A percentile compares a stretch with the other conserved stretches of the same genome.
These are phyloP conservation scores for Myzus persicae DNA, from an alignment of 1,140 invertebrate species.

Conservation along the genomic window DNA sequence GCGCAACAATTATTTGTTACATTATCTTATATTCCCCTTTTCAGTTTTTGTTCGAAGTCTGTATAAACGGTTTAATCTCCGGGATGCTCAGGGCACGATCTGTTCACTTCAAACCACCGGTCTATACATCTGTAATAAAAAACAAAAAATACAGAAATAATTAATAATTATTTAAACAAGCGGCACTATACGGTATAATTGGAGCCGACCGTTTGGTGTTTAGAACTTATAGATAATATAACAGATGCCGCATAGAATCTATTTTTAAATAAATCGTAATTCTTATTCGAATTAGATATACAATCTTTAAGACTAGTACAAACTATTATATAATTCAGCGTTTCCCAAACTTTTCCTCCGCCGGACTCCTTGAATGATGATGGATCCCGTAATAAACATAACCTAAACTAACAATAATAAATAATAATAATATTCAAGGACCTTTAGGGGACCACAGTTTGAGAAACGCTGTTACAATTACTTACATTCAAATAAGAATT, in stretches of 20 bases:
- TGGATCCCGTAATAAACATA: too few relatives aligned
- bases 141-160: constrained; percentile 61
- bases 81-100: constrained; percentile 95
- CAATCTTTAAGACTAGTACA: not conserved
- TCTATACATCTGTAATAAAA: constrained; percentile 91
- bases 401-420: too few relatives aligned
- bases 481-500: not conserved
- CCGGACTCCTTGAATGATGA: too few relatives aligned
- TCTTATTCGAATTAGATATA: not conserved
- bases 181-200: not conserved
- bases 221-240: not conserved
- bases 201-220: not conserved
- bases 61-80: constrained; percentile 73
- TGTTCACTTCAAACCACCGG: constrained; percentile 97
- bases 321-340: too few relatives aligned
- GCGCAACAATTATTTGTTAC: not conserved
- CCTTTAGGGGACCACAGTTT: too few relatives aligned
- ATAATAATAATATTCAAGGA: too few relatives aligned
- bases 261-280: not conserved
- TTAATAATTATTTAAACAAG: not conserved
- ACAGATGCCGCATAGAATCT: not conserved
- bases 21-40: constrained; percentile 19
- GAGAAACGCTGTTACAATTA: too few relatives aligned
- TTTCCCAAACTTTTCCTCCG: too few relatives aligned
- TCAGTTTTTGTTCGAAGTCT: constrained; percentile 15